phyloP scores from a whole-genome alignment of 2,888 invertebrate genomes.

The Melinopterus prodromus region DNA sequence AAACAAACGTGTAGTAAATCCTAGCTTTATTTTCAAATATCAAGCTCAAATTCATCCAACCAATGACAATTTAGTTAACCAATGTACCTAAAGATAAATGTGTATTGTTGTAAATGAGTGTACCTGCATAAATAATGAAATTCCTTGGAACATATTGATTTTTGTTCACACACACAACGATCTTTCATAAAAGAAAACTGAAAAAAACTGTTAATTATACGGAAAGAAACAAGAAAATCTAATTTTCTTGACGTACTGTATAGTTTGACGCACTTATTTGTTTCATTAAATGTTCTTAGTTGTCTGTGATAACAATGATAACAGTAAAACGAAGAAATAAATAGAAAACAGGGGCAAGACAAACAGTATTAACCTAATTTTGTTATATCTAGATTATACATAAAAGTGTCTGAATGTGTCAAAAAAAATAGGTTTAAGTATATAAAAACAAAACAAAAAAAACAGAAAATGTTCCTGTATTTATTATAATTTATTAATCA shows the following conservation, averaged over 20 bases:
- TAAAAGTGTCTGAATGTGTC: too few relatives aligned
- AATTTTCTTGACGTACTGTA: too few relatives aligned
- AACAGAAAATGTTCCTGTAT: slow-evolving; percentile 36
- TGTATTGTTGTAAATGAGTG: neutral
- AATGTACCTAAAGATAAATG: neutral
- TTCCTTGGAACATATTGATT: neutral
- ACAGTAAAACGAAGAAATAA: neutral
- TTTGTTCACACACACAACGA: neutral
- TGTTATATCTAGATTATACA: too few relatives aligned
- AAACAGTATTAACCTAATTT: too few relatives aligned
- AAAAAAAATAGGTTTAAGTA: too few relatives aligned
- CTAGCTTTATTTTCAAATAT: neutral
- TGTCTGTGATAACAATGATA: neutral
- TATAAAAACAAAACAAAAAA: slow-evolving; percentile 11
- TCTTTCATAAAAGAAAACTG: neutral
- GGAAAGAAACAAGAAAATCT: too few relatives aligned
- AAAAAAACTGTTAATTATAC: too few relatives aligned
- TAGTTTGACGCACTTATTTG: neutral
- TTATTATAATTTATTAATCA: slow-evolving; percentile 35
- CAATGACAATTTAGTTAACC: neutral
- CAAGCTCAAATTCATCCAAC: neutral
- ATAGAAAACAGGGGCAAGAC: too few relatives aligned
- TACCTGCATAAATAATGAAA: neutral
- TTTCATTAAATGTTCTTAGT: neutral
- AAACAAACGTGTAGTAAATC: neutral